phyloP scores from a whole-genome alignment of 2,113 vertebrate species.

The Otocyon megalotis region DNA sequence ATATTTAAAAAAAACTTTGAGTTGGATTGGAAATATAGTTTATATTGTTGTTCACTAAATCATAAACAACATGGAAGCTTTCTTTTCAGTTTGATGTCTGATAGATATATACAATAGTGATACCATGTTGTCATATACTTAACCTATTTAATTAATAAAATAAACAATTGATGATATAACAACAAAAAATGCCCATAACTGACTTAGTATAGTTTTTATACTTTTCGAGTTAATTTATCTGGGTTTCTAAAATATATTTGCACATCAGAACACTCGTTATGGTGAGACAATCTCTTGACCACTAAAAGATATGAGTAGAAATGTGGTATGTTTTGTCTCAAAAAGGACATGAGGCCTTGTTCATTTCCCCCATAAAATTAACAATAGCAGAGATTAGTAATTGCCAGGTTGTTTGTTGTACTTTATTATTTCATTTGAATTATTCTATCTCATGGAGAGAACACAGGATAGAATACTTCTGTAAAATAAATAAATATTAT shows the following conservation, averaged over 20 bases:
- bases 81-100: neutral
- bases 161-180: neutral
- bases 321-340: neutral
- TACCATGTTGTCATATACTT: neutral
- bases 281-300: neutral
- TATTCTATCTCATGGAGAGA: neutral
- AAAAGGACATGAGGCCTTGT: neutral
- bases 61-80: neutral
- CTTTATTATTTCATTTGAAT: neutral
- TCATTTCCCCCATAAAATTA: neutral
- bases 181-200: neutral
- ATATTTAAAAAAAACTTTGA: neutral
- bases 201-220: neutral
- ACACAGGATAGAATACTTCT: neutral
- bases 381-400: neutral
- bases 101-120: neutral
- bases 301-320: neutral
- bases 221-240: neutral
- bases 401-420: neutral
- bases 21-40: neutral
- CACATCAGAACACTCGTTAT: neutral
- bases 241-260: neutral
- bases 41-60: neutral
- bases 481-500: neutral
- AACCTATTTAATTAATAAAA: neutral